phyloP scores from a whole-genome alignment of 2,797 vertebrate genomes.

The Distichodus sexfasciatus region DNA sequence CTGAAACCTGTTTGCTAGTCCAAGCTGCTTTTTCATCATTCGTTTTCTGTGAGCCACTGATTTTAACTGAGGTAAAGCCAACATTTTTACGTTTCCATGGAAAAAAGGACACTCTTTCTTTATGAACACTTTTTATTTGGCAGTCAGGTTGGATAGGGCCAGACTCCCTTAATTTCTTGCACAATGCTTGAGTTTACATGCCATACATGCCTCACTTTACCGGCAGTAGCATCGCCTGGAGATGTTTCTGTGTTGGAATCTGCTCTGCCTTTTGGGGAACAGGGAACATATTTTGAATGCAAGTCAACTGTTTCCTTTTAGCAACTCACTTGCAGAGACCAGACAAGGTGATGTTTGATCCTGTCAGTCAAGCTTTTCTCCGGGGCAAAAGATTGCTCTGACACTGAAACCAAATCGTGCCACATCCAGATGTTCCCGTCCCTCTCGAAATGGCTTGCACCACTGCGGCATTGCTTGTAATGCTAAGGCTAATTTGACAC shows the following conservation, averaged over 20 bases:
- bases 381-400: not conserved
- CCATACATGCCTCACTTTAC: not conserved
- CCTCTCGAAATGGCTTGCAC: not conserved
- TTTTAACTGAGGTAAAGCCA: too few species aligned
- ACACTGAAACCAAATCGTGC: not conserved
- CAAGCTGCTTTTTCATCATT: too few species aligned
- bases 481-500: not conserved
- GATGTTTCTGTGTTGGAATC: not conserved
- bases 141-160: not conserved
- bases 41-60: too few species aligned
- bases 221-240: not conserved
- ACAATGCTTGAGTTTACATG: not conserved
- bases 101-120: not conserved
- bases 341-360: not conserved
- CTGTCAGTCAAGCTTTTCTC: not conserved
- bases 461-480: not conserved
- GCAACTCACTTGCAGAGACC: not conserved
- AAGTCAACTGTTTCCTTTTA: not conserved
- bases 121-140: not conserved
- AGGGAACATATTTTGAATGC: not conserved
- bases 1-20: too few species aligned
- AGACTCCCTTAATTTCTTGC: not conserved
- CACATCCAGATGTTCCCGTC: not conserved
- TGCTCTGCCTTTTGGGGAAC: not conserved
- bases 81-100: too few species aligned